A percentile compares a stretch with the other conserved stretches of the same genome.
Evolutionary conservation across 2,797 vertebrate species (phyloP).

Genomic region (Cyclopterus lumpus): DNA sequence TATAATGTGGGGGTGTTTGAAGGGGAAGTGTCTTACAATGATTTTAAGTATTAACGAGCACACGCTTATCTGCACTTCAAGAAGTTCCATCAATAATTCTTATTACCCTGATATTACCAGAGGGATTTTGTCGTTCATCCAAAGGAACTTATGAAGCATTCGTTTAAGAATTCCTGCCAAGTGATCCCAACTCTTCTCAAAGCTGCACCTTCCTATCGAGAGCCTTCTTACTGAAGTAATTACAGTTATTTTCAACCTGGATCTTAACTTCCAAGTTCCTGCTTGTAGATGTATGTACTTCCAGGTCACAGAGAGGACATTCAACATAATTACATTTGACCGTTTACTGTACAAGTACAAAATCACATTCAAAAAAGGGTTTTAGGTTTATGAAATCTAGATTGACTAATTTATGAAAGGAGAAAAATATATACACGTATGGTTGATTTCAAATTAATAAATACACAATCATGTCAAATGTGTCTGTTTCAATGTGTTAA

Average conservation of each 20-base stretch:
- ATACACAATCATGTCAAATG: not conserved
- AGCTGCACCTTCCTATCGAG: not conserved
- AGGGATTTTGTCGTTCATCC: conserved; percentile 11
- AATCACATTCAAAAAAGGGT: not conserved
- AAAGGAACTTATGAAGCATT: conserved; percentile 17
- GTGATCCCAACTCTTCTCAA: conserved; percentile 11
- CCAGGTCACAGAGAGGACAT: not conserved
- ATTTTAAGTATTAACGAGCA: conserved; percentile 15
- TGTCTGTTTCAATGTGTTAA: not conserved
- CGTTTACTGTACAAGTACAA: not conserved
- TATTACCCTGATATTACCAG: conserved; percentile 26
- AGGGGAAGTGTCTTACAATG: conserved; percentile 10
- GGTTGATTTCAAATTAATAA: not conserved
- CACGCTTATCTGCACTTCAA: conserved; percentile 36
- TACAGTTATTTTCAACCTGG: conserved; percentile 17
- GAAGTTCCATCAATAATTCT: conserved; percentile 26
- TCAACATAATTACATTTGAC: not conserved
- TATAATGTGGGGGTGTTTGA: conserved; percentile 44
- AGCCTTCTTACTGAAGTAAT: conserved; percentile 15
- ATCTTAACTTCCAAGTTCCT: not conserved
- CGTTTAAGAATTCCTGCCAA: conserved; percentile 18
- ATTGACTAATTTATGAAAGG: not conserved
- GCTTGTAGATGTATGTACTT: not conserved
- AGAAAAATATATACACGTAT: not conserved
- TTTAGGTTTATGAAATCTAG: not conserved